These are phyloP conservation scores for Lutraria rhynchaena DNA, from an alignment of 1,140 invertebrate genomes.

Conservation along the genomic window DNA sequence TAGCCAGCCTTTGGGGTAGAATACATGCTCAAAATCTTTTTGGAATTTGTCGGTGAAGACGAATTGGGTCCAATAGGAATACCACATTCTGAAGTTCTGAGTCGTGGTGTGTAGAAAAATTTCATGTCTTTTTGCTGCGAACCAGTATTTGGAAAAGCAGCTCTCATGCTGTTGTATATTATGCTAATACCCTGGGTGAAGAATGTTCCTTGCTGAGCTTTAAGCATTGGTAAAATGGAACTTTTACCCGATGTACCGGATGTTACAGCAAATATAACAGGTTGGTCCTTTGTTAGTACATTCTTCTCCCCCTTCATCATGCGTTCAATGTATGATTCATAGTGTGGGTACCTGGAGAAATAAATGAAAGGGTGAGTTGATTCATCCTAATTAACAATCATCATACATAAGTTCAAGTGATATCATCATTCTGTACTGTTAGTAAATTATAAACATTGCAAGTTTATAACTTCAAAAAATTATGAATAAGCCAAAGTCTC, in stretches of 20 bases:
- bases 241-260: conserved; percentile 80
- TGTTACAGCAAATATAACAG: conserved; percentile 78
- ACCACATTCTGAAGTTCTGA: conserved; percentile 70
- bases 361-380: too few relatives aligned
- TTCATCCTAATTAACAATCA: too few relatives aligned
- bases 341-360: conserved; percentile 68
- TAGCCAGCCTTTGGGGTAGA: conserved; percentile 76
- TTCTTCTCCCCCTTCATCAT: conserved; percentile 77
- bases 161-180: conserved; percentile 70
- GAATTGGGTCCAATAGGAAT: conserved; percentile 80
- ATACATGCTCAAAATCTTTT: conserved; percentile 77
- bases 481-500: too few relatives aligned
- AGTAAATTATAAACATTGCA: too few relatives aligned
- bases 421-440: too few relatives aligned
- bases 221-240: conserved; percentile 75
- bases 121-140: conserved; percentile 77
- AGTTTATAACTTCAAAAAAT: too few relatives aligned
- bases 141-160: conserved; percentile 66
- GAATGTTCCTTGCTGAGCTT: conserved; percentile 72
- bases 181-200: conserved; percentile 77
- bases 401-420: too few relatives aligned
- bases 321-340: conserved; percentile 75
- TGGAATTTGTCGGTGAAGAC: conserved; percentile 77
- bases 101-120: conserved; percentile 79
- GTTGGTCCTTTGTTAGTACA: conserved; percentile 71